Percentiles rank a stretch among this genome's conserved stretches.
Evolutionary conservation across 2,888 invertebrate genomes (phyloP).

Genomic region (Drosophila rellima): DNA sequence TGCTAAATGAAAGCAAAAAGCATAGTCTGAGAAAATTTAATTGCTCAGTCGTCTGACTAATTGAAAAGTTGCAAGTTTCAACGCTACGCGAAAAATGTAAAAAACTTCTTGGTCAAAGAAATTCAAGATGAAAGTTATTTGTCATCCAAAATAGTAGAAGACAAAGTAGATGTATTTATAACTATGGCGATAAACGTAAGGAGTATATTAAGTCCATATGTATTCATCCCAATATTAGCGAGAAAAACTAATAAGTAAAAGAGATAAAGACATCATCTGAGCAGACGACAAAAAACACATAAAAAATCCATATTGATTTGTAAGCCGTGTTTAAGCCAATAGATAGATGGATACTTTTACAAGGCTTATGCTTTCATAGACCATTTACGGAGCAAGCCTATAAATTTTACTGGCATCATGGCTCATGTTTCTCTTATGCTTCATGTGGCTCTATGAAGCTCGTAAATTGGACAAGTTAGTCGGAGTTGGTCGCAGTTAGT

Average conservation of each 20-base stretch:
- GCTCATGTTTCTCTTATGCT: conserved; percentile 70
- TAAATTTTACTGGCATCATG: conserved; percentile 57
- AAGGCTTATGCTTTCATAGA: conserved; percentile 38
- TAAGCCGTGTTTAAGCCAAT: conserved; percentile 14
- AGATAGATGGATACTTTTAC: conserved; percentile 3
- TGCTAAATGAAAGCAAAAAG: conserved; percentile 31
- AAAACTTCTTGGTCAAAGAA: conserved; percentile 33
- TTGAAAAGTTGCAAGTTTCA: conserved; percentile 73
- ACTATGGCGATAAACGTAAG: conserved; percentile 29
- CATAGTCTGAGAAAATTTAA: conserved; percentile 60
- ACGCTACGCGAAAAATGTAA: conserved; percentile 51
- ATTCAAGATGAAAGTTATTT: conserved; percentile 49
- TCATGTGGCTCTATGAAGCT: conserved; percentile 42
- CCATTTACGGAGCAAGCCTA: conserved; percentile 35
- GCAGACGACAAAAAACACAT: conserved; percentile 28
- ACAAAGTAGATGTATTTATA: conserved; percentile 9
- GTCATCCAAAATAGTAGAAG: conserved; percentile 11
- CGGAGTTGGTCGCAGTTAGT: conserved; percentile 60
- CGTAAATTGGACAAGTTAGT: conserved; percentile 68
- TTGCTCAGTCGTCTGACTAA: conserved; percentile 76
- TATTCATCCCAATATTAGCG: conserved; percentile 2
- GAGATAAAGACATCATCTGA: conserved; percentile 13
- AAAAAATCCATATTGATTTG: conserved; percentile 49
- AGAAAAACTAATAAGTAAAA: conserved; percentile 24
- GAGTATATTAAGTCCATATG: neutral